A percentile compares a stretch with the other conserved stretches of the same genome.
phyloP scores from a whole-genome alignment of 2,113 vertebrate species.

The Tachuris rubrigastra region DNA sequence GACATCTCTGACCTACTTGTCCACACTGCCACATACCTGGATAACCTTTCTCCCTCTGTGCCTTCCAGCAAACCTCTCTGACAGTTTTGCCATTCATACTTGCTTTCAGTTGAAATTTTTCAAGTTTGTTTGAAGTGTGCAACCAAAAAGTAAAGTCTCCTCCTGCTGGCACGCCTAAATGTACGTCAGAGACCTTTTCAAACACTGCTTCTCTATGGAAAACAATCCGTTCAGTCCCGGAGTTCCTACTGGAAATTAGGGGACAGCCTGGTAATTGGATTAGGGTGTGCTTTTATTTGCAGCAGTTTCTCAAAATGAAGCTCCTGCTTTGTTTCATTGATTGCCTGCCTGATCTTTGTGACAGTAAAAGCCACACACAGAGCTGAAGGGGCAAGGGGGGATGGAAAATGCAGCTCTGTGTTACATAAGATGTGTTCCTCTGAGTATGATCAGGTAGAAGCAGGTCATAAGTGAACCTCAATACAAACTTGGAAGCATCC shows the following conservation, averaged over 20 bases:
- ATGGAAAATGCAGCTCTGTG: background rate
- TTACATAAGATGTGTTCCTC: background rate
- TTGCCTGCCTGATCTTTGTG: background rate
- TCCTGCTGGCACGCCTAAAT: background rate
- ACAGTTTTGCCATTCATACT: conserved; percentile 7
- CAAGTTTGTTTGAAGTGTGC: conserved; percentile 8
- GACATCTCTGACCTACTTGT: background rate
- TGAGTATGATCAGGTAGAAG: background rate
- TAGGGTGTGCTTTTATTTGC: conserved; percentile 14
- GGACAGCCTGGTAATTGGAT: conserved; percentile 21
- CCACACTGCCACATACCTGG: background rate
- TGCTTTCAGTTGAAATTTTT: background rate
- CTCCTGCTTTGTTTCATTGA: conserved; percentile 26
- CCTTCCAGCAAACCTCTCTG: background rate
- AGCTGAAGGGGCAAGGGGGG: background rate
- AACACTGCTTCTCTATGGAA: background rate
- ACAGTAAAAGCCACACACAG: background rate
- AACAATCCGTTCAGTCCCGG: background rate
- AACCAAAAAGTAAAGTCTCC: background rate
- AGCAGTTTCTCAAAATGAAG: conserved; percentile 29
- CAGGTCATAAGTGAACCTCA: background rate
- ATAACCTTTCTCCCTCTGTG: background rate
- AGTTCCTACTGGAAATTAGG: conserved; percentile 9
- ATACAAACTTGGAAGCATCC: background rate
- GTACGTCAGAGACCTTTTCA: conserved; percentile 1